Evolutionary conservation across 2,888 invertebrate genomes (phyloP).

Genomic region (Exephanes ischioxanthus): DNA sequence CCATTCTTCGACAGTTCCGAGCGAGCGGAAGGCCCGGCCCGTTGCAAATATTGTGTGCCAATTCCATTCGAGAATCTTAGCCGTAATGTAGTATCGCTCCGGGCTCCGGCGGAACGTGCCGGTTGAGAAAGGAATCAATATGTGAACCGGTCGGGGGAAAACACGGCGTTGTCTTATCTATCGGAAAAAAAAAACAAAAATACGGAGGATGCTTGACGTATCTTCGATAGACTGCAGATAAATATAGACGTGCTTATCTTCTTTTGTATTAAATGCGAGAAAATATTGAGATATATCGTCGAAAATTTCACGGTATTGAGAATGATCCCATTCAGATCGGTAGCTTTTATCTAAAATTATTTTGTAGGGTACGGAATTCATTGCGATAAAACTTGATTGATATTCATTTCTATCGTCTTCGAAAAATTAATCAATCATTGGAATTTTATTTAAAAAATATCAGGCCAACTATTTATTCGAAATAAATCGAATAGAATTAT

Average conservation of each 20-base stretch:
- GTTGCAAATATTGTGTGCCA: constrained; percentile 42
- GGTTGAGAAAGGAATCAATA: neutral
- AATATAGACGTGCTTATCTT: neutral
- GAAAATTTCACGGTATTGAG: neutral
- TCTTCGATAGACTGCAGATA: neutral
- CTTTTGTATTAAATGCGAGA: neutral
- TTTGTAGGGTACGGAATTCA: too few species aligned
- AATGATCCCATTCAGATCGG: neutral
- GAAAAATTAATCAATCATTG: too few species aligned
- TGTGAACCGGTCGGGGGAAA: neutral
- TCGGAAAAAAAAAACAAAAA: neutral
- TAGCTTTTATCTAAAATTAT: neutral
- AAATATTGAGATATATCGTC: too few species aligned
- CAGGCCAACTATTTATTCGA: neutral
- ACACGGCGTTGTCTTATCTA: neutral
- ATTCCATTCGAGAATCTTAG: constrained; percentile 41
- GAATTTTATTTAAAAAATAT: neutral
- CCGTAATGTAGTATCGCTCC: neutral
- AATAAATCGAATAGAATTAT: neutral
- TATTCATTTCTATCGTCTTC: too few species aligned
- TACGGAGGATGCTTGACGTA: neutral
- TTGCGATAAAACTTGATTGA: too few species aligned
- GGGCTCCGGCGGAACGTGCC: neutral
- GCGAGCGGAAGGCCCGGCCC: neutral
- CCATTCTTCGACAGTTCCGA: neutral